Evolutionary conservation across 1,140 invertebrate genomes (phyloP).

Genomic region (Pteromalus puparum): DNA sequence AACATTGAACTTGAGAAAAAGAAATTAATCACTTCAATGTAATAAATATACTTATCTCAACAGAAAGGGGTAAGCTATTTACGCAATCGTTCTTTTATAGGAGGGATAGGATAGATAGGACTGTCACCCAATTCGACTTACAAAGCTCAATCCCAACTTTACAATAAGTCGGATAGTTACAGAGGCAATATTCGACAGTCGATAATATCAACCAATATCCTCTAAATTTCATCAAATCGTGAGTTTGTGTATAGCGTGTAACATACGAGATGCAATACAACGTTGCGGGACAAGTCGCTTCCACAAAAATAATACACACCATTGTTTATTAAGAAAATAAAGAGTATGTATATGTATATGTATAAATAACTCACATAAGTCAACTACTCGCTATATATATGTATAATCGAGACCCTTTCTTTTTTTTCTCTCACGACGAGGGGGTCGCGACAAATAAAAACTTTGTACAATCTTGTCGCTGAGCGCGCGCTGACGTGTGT

Average conservation of each 20-base stretch:
- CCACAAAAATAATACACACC: not conserved
- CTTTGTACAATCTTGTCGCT: constrained; percentile 45
- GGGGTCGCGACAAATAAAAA: constrained; percentile 25
- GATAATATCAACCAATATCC: not conserved
- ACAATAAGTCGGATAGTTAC: not conserved
- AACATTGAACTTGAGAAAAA: too few relatives aligned
- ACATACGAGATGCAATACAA: constrained; percentile 13
- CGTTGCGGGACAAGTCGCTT: not conserved
- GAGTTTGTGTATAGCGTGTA: constrained; percentile 12
- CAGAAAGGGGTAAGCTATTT: too few relatives aligned
- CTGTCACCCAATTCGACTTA: not conserved
- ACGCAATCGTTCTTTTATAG: too few relatives aligned
- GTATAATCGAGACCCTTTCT: not conserved
- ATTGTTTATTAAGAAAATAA: constrained; percentile 43
- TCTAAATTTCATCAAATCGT: not conserved
- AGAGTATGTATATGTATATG: not conserved
- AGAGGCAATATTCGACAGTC: not conserved
- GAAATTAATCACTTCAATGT: too few relatives aligned
- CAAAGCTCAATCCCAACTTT: not conserved
- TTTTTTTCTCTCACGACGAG: not conserved
- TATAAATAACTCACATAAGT: not conserved
- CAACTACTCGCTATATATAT: not conserved
- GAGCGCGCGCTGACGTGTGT: not conserved
- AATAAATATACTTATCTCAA: too few relatives aligned
- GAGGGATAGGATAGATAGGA: too few relatives aligned